Percentiles rank a stretch among this genome's conserved stretches.
Conservation (phyloP, 2,888 invertebrate genomes). For the Dioctria rufipes region DNA sequence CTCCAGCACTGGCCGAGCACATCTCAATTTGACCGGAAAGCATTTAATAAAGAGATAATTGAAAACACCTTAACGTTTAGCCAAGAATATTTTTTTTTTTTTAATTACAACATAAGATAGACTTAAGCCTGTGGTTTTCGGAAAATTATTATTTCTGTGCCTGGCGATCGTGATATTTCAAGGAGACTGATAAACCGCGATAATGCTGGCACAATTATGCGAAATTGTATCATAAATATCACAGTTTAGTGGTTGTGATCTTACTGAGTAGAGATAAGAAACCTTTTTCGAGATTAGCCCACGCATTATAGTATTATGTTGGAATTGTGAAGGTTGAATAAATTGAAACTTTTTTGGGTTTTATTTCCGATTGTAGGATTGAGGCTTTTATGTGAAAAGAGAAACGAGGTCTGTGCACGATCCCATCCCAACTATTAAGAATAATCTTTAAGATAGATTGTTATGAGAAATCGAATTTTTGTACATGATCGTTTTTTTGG, state of each 20-base stretch:
- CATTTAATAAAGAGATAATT: conserved; percentile 51
- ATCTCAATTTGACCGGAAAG: conserved; percentile 49
- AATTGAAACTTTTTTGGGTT: conserved; percentile 1
- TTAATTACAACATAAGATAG: conserved; percentile 18
- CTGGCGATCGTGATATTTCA: conserved; percentile 46
- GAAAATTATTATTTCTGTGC: conserved; percentile 29
- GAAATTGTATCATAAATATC: conserved; percentile 46
- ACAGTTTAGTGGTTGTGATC: conserved; percentile 25
- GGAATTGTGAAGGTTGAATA: conserved; percentile 15
- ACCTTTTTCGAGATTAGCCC: conserved; percentile 22
- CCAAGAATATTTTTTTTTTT: background rate
- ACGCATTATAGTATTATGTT: conserved; percentile 23
- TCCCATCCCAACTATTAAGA: too few species aligned
- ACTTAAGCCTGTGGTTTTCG: conserved; percentile 15
- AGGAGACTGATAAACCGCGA: conserved; percentile 44
- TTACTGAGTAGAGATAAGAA: conserved; percentile 2
- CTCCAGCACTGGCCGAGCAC: conserved; percentile 21
- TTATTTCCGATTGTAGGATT: background rate
- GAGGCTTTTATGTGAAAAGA: too few species aligned
- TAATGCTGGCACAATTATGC: conserved; percentile 40
- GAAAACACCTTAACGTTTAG: conserved; percentile 51
- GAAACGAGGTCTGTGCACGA: too few species aligned
- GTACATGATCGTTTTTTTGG: too few species aligned
- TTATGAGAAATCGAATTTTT: too few species aligned
- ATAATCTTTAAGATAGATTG: too few species aligned